Conservation (phyloP, 2,888 invertebrate genomes). For the Gari tellinella region DNA sequence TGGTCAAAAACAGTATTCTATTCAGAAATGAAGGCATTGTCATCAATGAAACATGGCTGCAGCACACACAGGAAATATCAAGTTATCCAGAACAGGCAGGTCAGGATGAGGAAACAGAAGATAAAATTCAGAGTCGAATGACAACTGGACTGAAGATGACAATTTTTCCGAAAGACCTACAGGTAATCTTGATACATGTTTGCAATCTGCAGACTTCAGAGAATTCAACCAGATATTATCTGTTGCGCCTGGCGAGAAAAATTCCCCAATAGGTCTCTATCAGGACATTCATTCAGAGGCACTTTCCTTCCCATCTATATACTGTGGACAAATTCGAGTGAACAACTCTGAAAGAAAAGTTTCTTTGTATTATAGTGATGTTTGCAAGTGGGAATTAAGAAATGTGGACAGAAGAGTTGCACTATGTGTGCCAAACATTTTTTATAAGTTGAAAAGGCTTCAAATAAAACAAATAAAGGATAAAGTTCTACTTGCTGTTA, state of each 20-base stretch:
- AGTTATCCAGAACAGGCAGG: too few species aligned
- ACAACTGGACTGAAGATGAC: slow-evolving; percentile 28
- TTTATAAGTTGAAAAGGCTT: slow-evolving; percentile 34
- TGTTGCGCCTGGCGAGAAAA: slow-evolving; percentile 36
- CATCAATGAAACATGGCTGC: slow-evolving; percentile 32
- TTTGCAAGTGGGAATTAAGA: slow-evolving; percentile 18
- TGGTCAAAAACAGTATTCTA: slow-evolving; percentile 44
- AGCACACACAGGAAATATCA: not conserved
- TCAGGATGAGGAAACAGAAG: too few species aligned
- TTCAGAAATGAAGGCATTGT: slow-evolving; percentile 41
- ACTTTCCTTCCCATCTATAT: slow-evolving; percentile 34
- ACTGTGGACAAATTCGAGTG: slow-evolving; percentile 29
- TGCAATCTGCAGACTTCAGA: slow-evolving; percentile 35
- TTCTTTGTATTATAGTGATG: slow-evolving; percentile 29
- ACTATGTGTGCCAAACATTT: slow-evolving; percentile 22
- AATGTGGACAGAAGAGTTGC: slow-evolving; percentile 35
- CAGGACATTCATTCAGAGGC: slow-evolving; percentile 26
- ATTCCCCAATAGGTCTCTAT: slow-evolving; percentile 10
- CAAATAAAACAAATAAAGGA: slow-evolving; percentile 42
- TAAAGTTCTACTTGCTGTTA: slow-evolving; percentile 37
- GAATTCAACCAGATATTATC: slow-evolving; percentile 36
- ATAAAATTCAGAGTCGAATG: not conserved
- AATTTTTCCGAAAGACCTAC: slow-evolving; percentile 11
- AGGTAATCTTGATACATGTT: slow-evolving; percentile 25
- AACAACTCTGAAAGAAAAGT: slow-evolving; percentile 20